Base-by-base conservation (phyloP, 2,888 invertebrate genomes). In the Thymelicus lineola region DNA sequence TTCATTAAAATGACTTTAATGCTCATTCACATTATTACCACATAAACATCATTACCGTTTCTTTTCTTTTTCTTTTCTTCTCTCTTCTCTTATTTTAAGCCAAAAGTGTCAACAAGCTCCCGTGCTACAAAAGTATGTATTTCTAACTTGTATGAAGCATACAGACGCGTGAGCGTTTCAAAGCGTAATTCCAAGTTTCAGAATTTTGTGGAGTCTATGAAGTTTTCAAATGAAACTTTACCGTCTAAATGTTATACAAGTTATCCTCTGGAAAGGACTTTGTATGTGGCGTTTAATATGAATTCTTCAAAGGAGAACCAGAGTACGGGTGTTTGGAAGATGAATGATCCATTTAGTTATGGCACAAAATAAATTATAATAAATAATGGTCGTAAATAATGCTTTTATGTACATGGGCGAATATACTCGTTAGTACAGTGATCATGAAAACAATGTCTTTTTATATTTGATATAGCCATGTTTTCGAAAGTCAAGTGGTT, bases 141-240 rank as follows among this genome's bases (percentile, higher is more conserved):
- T 53, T 20, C 53, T 53, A 53, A 53, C 20, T 53, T 53, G 53
- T 53, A 53, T 20, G 20, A 53, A 53, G 9, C 53, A 53, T 53
- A 53, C 53, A 20, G 12, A 17, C 20, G 20, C 53, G 53, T 20
- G 53, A 53, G 53, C 20, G n/a, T 53, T 53, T 53, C 53, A 20
- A 53, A 53, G 53, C 53, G 53, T 53, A 20, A 53, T 53, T 50
- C n/a, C 20, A 53, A 53, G 53, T 53, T 53, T 10, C 53, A 10
- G 53, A 53, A 53, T 53, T 53, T 53, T 53, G 53, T 53, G 53
- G 20, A 50, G 48, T 50, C 15, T 50, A 50, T 17, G 48, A 50
- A 53, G 53, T 53, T 53, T 50, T 53, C 20, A 53, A 53, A 53
- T 53, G 53, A 53, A 53, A 53, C 53, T 53, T 53, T 12, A 50